Evolutionary conservation across 2,888 invertebrate genomes (phyloP).

Genomic region (Erebia aethiops): DNA sequence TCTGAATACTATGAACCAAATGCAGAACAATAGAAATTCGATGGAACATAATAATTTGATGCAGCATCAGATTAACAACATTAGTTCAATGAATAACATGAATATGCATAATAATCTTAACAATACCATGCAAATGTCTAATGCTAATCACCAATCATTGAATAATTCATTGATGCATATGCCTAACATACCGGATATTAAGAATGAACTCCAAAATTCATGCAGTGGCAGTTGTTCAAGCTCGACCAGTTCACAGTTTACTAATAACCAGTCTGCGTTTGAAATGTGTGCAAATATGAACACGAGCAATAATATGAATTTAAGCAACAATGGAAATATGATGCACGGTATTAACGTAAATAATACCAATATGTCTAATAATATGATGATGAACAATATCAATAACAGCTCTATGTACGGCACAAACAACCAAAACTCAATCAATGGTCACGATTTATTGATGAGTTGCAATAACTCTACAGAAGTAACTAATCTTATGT

Average conservation of each 20-base stretch:
- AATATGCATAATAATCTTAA: constrained; percentile 71
- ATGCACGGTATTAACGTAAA: constrained; percentile 71
- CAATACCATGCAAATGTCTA: constrained; percentile 70
- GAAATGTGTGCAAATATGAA: constrained; percentile 73
- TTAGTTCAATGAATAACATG: constrained; percentile 67
- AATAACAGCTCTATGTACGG: constrained; percentile 67
- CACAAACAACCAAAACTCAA: constrained; percentile 58
- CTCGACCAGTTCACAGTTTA: constrained; percentile 60
- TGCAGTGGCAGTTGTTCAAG: constrained; percentile 75
- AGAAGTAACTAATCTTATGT: constrained; percentile 68
- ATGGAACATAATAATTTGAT: constrained; percentile 73
- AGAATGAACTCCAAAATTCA: constrained; percentile 75
- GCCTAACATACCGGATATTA: constrained; percentile 76
- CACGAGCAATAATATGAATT: constrained; percentile 61
- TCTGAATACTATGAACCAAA: constrained; percentile 70
- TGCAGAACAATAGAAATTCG: constrained; percentile 69
- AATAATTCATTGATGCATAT: constrained; percentile 72
- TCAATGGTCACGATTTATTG: constrained; percentile 70
- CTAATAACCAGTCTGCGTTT: constrained; percentile 65
- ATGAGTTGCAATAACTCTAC: constrained; percentile 71
- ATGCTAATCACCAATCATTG: constrained; percentile 67
- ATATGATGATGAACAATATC: constrained; percentile 71
- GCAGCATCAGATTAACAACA: constrained; percentile 74
- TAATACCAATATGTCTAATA: constrained; percentile 65
- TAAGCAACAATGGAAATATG: constrained; percentile 62